These are phyloP conservation scores for Triops longicaudatus DNA, from an alignment of 1,140 invertebrate genomes.

Conservation along the genomic window DNA sequence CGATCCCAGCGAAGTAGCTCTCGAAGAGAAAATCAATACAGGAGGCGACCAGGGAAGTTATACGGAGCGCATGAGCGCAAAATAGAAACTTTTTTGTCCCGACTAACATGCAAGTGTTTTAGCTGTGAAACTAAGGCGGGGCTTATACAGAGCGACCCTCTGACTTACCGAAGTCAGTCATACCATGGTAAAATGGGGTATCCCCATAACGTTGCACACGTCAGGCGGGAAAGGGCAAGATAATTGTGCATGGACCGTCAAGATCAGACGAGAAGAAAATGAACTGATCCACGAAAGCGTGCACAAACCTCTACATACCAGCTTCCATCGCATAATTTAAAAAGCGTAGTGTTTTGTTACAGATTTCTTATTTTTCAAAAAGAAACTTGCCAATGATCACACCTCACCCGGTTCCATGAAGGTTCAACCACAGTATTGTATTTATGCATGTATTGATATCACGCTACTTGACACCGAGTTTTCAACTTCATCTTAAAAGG, in stretches of 20 bases:
- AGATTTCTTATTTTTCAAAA: not conserved
- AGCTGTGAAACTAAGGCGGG: not conserved
- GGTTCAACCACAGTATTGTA: no score
- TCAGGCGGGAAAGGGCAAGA: not conserved
- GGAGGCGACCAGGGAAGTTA: constrained; percentile 13
- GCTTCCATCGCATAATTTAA: not conserved
- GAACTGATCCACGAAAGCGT: not conserved
- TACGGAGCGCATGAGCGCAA: constrained; percentile 7
- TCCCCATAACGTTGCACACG: not conserved
- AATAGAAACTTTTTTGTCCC: not conserved
- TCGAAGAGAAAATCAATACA: constrained; percentile 4
- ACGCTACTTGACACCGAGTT: no score
- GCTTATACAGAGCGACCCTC: not conserved
- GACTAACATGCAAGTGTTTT: not conserved
- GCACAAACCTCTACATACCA: not conserved
- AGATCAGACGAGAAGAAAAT: constrained; percentile 8
- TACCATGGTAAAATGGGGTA: not conserved
- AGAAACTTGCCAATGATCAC: no score
- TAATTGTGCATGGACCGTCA: constrained; percentile 11
- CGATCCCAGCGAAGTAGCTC: not conserved
- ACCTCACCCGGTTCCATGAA: no score
- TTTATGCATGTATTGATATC: no score
- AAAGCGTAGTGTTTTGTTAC: not conserved
- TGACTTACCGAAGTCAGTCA: not conserved
- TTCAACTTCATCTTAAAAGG: no score